A percentile compares a stretch with the other conserved stretches of the same genome.
These are phyloP conservation scores for Megaceryle maxima DNA, from an alignment of 2,113 vertebrate species.

Conservation along the genomic window DNA sequence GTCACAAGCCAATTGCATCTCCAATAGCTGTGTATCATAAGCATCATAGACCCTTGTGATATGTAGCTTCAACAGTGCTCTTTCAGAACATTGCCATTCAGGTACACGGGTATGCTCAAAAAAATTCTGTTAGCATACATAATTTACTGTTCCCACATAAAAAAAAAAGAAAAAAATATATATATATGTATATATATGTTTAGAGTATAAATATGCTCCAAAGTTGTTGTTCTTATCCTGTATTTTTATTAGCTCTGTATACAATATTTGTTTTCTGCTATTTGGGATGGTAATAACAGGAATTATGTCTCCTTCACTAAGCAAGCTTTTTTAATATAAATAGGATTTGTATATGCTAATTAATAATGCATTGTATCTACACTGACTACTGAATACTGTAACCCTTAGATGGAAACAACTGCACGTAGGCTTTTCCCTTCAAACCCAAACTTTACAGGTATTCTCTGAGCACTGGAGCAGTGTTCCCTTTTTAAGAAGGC, in stretches of 20 bases:
- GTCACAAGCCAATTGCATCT: not conserved
- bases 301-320: slow-evolving; percentile 51
- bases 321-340: slow-evolving; percentile 61
- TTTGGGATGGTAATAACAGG: slow-evolving; percentile 39
- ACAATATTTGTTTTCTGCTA: slow-evolving; percentile 29
- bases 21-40: not conserved
- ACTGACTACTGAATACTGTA: not conserved
- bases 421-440: not conserved
- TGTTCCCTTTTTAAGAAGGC: not conserved
- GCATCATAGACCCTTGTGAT: not conserved
- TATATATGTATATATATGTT: not conserved
- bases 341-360: slow-evolving; percentile 54
- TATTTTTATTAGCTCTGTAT: not conserved
- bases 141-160: not conserved
- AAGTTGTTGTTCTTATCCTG: not conserved
- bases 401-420: not conserved
- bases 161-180: not conserved
- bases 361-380: slow-evolving; percentile 50
- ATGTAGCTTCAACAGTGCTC: not conserved
- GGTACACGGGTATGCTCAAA: not conserved
- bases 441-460: not conserved
- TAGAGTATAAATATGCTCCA: not conserved
- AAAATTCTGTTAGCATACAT: not conserved
- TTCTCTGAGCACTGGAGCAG: not conserved
- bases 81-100: not conserved